These are phyloP conservation scores for Ctenomys sociabilis DNA, from an alignment of 2,113 vertebrate genomes.

Conservation along the genomic window DNA sequence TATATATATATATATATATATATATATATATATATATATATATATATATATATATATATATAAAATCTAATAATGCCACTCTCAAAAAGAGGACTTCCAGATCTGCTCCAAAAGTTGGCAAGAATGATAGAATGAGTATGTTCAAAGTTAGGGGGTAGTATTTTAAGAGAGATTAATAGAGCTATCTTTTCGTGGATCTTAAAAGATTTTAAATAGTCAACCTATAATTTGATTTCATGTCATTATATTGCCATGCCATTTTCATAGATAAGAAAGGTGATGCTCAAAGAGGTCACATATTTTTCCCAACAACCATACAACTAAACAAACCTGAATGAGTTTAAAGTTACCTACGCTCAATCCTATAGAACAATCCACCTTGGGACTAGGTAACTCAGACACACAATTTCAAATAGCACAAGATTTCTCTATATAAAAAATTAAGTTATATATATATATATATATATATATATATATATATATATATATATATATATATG, in stretches of 20 bases:
- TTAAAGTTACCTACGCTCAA: neutral
- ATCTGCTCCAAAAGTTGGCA: neutral
- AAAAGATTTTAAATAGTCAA: neutral
- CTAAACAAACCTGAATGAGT: neutral
- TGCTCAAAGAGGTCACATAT: neutral
- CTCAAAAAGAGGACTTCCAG: neutral
- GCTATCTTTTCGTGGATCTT: neutral
- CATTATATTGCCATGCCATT: neutral
- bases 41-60: no score
- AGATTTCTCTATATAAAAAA: neutral
- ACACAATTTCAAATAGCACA: neutral
- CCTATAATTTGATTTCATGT: neutral
- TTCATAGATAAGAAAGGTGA: conserved; percentile 17
- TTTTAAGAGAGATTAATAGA: neutral
- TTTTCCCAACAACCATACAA: neutral
- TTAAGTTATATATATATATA: neutral
- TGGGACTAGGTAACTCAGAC: neutral
- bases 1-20: no score
- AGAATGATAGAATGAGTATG: neutral
- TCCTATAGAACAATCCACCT: neutral
- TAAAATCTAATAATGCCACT: no score
- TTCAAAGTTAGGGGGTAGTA: neutral
- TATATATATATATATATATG: neutral
- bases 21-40: no score
- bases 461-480: neutral